Evolutionary conservation across 2,888 invertebrate genomes (phyloP), one percentile per base, ranked within the genome.

Genomic region (Agriopis leucophaearia): DNA sequence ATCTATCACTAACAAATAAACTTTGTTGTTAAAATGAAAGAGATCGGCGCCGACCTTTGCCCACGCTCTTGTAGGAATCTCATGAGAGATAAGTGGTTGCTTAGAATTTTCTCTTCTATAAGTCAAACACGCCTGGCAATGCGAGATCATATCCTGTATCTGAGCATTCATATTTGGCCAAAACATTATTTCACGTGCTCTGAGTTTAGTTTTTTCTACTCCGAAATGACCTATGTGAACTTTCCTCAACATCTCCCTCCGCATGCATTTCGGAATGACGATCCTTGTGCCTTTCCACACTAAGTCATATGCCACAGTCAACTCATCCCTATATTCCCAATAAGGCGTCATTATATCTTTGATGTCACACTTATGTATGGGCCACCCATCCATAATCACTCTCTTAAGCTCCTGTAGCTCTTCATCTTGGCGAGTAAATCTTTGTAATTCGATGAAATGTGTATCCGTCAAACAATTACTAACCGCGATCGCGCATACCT

Each of bases 151-250:
- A 62, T 74, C 68, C 13, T 69, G 38, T 59, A 75, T 45, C n/a
- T 76, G 70, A 9, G 65, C 40, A 27, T 60, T 71, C 15, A 74
- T 71, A 54, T 69, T 64, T 4, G 77, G 75, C 75, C 75, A 75
- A 64, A 64, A 77, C 55, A 74, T 68, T 36, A 67, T 63, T 64
- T 74, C 74, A 8, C 70, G 35, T 3, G 74, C 71, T n/a, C 72
- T 62, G 27, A 73, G 48, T 42, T 68, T 68, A 35, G 70, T 71
- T 63, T 74, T 77, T 51, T 73, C 75, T 5, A 72, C 12, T 2
- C 76, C 72, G 13, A 74, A 42, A 60, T 76, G 73, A n/a, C 74
- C 70, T n/a, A 64, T 35, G 56, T 76, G 76, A 69, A 9, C 15
- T n/a, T 15, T 15, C 15, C n/a, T 45, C 4, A 45, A 15, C 45